Evolutionary conservation across 2,113 vertebrate genomes (phyloP), one percentile per base, ranked within the genome.

Genomic region (Orientallactaga bullata): DNA sequence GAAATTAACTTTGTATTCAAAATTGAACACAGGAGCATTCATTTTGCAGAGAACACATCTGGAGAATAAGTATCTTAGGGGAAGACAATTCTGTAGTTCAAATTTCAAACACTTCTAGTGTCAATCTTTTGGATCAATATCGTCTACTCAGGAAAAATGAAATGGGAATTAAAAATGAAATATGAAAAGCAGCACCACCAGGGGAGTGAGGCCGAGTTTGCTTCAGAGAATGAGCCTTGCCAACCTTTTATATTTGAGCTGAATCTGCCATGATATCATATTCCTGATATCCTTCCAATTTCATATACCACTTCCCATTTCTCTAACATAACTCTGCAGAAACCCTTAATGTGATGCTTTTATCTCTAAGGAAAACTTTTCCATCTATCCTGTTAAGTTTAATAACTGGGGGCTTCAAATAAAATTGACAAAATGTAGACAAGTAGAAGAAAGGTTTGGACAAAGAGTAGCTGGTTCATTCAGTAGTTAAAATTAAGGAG

Each of bases 1-100:
- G 76, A 95, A 86, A 97, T 96, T 78, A 76, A 92, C 90, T 95
- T 93, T 88, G 83, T 93, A 93, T 93, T 95, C 91, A 74, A 95
- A 89, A 94, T 39, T 76, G 90, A 90, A 92, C 88, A 82, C 58
- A 82, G 37, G 66, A 65, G 69, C 76, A 66, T 95, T 95, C 13
- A 32, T 90, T 94, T 51, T 79, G 42, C 26, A 89, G 79, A 89
- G 91, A 35, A 71, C 92, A 94, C 96, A 95, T 96, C 97, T 97
- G 93, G 94, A 86, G 92, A 74, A 23, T 89, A 89, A 90, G 83
- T n/a, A 92, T 80, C 74, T 28, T 66, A 88, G 82, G 92, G 85
- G 21, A 84, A 96, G 60, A 77, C 1, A 24, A 28, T 77, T 90
- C 80, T 72, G 2, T 72, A 94, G 88, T 96, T 97, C 85, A 94